Conservation (phyloP, 2,113 vertebrate species). For the Riparia riparia region DNA sequence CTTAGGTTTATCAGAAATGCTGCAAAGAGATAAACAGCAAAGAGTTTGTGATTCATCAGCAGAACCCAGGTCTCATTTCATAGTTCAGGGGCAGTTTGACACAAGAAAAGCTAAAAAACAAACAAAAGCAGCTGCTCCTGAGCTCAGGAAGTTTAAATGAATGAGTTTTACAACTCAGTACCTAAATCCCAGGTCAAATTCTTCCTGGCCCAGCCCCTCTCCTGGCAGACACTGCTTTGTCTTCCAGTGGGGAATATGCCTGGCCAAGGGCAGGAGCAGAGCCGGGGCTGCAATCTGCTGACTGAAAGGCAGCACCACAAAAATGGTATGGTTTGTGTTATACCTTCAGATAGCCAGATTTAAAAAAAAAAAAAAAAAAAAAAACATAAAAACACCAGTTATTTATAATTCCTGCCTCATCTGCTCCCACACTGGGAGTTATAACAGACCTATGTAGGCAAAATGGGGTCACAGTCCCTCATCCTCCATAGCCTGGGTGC, state of each 20-base stretch:
- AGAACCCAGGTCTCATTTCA: not conserved
- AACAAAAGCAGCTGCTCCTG: not conserved
- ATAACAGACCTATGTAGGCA: not conserved
- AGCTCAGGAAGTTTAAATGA: not conserved
- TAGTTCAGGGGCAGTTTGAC: not conserved
- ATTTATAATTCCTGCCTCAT: not conserved
- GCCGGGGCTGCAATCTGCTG: not conserved
- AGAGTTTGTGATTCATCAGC: not conserved
- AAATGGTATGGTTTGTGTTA: not conserved
- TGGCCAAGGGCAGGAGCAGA: not conserved
- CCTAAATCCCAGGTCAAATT: not conserved
- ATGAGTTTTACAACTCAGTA: not conserved
- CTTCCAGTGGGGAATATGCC: rapidly evolving
- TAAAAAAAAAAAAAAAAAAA: not conserved
- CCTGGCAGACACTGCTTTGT: not conserved
- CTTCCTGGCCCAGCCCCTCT: not conserved
- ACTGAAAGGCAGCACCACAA: not conserved
- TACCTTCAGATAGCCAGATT: not conserved
- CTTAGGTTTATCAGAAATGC: not conserved
- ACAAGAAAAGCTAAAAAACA: not conserved
- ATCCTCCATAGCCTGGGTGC: not conserved
- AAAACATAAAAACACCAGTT: rapidly evolving
- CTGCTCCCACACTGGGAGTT: not conserved
- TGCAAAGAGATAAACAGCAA: not conserved
- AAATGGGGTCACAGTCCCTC: not conserved